phyloP scores from a whole-genome alignment of 35 echinoderm and acorn worm genomes.

The Anneissia japonica region DNA sequence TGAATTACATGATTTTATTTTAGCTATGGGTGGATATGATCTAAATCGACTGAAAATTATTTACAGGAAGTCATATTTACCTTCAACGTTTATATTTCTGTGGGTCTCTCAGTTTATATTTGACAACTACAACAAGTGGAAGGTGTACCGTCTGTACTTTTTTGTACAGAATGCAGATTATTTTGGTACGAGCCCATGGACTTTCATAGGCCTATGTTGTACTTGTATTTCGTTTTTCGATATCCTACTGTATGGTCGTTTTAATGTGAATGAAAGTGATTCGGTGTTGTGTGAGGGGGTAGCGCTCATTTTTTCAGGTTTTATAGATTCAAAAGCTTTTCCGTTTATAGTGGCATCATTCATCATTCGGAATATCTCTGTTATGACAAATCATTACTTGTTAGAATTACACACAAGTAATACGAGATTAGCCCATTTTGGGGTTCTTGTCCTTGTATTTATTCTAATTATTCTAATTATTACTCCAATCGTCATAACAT shows the following conservation, averaged over 20 bases:
- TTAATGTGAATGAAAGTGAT: slow-evolving; percentile 24
- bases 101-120: slow-evolving; percentile 64
- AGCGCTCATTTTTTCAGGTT: no score
- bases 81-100: slow-evolving; percentile 56
- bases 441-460: slow-evolving; percentile 56
- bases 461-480: slow-evolving; percentile 50
- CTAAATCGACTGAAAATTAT: slow-evolving; percentile 67
- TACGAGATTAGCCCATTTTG: slow-evolving; percentile 58
- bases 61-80: slow-evolving; percentile 78
- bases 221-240: slow-evolving; percentile 66
- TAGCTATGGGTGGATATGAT: slow-evolving; percentile 57
- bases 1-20: no score
- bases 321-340: slow-evolving; percentile 60
- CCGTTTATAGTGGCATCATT: slow-evolving; percentile 83
- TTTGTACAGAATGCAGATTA: slow-evolving; percentile 68
- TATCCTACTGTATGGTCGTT: slow-evolving; percentile 89
- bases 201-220: slow-evolving; percentile 80
- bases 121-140: slow-evolving; percentile 58
- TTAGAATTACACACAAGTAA: slow-evolving; percentile 65
- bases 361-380: slow-evolving; percentile 79
- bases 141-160: slow-evolving; percentile 21
- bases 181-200: slow-evolving; percentile 90
- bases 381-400: slow-evolving; percentile 62
- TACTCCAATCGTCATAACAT: slow-evolving; percentile 70
- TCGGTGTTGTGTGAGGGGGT: no score